Evolutionary conservation across 1,140 invertebrate genomes (phyloP).

Genomic region (Rhyzopertha dominica): DNA sequence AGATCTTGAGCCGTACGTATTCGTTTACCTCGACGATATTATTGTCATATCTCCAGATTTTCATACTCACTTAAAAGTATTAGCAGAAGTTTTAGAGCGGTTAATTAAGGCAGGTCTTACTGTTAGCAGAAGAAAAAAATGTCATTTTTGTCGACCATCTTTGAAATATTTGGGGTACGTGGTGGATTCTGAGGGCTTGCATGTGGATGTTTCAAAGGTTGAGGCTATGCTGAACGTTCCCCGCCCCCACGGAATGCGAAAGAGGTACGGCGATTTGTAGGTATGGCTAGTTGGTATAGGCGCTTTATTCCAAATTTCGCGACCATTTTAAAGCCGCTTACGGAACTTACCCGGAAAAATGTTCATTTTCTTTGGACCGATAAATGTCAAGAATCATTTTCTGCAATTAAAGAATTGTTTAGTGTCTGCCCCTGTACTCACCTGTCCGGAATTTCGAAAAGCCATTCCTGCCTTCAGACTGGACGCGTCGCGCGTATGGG

Average conservation of each 20-base stretch:
- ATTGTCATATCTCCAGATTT: conserved; percentile 30
- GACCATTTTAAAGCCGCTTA: conserved; percentile 37
- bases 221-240: conserved; percentile 42
- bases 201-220: conserved; percentile 42
- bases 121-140: too few species aligned
- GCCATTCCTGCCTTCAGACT: conserved; percentile 26
- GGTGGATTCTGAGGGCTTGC: conserved; percentile 33
- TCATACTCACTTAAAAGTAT: conserved; percentile 27
- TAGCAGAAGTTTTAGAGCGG: conserved; percentile 22
- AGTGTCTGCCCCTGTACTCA: conserved; percentile 17
- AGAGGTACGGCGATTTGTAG: conserved; percentile 41
- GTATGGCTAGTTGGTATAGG: conserved; percentile 44
- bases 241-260: conserved; percentile 37
- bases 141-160: conserved; percentile 26
- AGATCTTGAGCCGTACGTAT: conserved; percentile 12
- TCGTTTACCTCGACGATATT: conserved; percentile 35
- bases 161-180: conserved; percentile 35
- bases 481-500: conserved; percentile 27
- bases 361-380: conserved; percentile 22
- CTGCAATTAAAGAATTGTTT: conserved; percentile 7
- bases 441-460: conserved; percentile 26
- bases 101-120: conserved; percentile 26
- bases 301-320: conserved; percentile 44
- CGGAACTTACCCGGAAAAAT: conserved; percentile 29
- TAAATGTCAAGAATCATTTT: conserved; percentile 3